Conservation (phyloP, 2,797 vertebrate genomes). For the Diceros bicornis region DNA sequence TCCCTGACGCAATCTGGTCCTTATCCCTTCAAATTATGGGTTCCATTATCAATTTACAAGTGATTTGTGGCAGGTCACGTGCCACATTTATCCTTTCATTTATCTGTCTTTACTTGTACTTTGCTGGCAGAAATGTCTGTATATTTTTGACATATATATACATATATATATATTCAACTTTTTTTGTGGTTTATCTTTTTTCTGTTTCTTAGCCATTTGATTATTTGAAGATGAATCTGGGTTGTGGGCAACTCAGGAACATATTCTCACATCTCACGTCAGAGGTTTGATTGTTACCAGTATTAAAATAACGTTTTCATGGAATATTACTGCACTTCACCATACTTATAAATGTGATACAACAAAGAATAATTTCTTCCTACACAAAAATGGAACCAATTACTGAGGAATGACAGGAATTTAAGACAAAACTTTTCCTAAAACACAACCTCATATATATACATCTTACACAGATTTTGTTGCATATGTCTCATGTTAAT, state of each 20-base stretch:
- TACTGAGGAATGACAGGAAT: neutral
- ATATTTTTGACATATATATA: neutral
- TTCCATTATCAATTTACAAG: neutral
- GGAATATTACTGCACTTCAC: neutral
- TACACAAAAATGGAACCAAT: neutral
- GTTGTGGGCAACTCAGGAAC: neutral
- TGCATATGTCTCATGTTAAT: neutral
- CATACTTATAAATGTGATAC: neutral
- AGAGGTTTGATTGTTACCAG: neutral
- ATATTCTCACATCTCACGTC: neutral
- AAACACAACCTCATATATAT: neutral
- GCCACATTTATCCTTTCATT: neutral
- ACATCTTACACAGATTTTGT: neutral
- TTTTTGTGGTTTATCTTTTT: neutral
- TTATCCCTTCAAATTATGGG: neutral
- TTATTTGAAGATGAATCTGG: neutral
- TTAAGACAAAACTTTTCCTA: neutral
- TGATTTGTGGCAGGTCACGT: neutral
- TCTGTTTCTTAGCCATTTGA: neutral
- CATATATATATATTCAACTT: neutral
- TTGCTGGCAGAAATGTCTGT: neutral
- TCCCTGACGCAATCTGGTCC: neutral
- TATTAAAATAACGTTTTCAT: neutral
- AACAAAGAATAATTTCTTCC: neutral
- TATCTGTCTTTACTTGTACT: neutral